Evolutionary conservation across 2,797 vertebrate genomes (phyloP).

Genomic region (Pogoniulus pusillus): DNA sequence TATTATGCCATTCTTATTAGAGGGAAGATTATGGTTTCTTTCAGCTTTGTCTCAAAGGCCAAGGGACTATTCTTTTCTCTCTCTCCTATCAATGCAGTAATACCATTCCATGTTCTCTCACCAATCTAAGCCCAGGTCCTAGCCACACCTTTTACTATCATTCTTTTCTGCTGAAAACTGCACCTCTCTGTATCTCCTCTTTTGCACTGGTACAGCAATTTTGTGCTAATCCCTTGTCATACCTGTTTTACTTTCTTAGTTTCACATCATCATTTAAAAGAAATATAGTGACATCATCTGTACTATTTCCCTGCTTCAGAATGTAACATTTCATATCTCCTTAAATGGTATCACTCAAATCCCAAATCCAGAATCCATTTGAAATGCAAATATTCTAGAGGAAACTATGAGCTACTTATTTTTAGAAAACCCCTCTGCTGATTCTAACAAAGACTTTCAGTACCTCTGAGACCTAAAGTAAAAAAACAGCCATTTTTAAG

Average conservation of each 20-base stretch:
- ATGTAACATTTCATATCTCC: not conserved
- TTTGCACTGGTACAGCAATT: not conserved
- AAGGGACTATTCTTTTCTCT: not conserved
- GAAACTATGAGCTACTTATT: conserved; percentile 22
- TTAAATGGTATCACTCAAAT: not conserved
- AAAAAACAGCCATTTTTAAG: not conserved
- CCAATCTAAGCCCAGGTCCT: not conserved
- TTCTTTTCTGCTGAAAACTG: not conserved
- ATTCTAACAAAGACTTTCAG: conserved; percentile 28
- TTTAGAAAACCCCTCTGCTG: conserved; percentile 27
- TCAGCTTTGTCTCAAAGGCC: not conserved
- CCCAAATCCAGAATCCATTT: not conserved
- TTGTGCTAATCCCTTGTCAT: not conserved
- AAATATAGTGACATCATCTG: not conserved
- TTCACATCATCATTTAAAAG: not conserved
- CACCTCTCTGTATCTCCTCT: not conserved
- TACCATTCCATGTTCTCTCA: not conserved
- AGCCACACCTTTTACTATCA: not conserved
- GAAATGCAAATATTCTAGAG: conserved; percentile 33
- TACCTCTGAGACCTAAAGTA: not conserved
- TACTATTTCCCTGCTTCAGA: not conserved
- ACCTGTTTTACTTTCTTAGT: not conserved
- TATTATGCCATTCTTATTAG: not conserved
- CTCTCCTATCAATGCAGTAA: not conserved
- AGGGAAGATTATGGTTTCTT: not conserved